Conservation (phyloP, 2,888 invertebrate genomes). For the Sialis lutaria region DNA sequence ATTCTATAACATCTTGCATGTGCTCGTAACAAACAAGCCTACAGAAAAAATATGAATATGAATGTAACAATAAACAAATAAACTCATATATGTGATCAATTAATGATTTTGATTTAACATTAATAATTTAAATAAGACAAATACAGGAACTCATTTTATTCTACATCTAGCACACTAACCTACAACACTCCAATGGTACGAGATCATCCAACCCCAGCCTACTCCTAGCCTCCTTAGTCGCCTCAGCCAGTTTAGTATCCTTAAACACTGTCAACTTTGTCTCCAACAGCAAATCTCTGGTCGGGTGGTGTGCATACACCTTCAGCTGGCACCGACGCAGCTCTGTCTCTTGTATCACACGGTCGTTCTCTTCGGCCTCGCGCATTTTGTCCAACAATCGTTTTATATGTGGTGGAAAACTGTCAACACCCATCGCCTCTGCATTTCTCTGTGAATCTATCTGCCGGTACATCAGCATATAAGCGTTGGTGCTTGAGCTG, state of each 20-base stretch:
- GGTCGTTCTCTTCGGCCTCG: conserved; percentile 45
- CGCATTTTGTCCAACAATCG: conserved; percentile 42
- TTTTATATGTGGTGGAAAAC: conserved; percentile 59
- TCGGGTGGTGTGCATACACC: conserved; percentile 44
- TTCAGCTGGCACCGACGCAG: conserved; percentile 42
- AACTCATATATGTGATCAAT: no score
- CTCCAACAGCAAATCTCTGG: conserved; percentile 31
- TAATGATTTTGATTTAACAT: no score
- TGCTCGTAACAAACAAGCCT: conserved; percentile 55
- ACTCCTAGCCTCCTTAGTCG: conserved; percentile 38
- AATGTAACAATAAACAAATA: no score
- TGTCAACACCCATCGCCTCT: conserved; percentile 41
- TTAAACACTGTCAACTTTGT: conserved; percentile 38
- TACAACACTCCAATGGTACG: conserved; percentile 41
- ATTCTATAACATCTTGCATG: conserved; percentile 41
- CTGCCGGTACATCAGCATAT: conserved; percentile 81
- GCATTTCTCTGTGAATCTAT: conserved; percentile 44
- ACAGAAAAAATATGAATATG: no score
- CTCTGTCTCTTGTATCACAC: conserved; percentile 37
- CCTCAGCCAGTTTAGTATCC: conserved; percentile 38
- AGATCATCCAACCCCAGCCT: conserved; percentile 37
- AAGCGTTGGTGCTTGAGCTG: conserved; percentile 71
- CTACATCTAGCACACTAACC: no score
- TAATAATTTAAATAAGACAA: no score
- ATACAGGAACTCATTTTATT: no score